Conservation (phyloP, 2,797 vertebrate genomes). For the Rhodeus uyekii region DNA sequence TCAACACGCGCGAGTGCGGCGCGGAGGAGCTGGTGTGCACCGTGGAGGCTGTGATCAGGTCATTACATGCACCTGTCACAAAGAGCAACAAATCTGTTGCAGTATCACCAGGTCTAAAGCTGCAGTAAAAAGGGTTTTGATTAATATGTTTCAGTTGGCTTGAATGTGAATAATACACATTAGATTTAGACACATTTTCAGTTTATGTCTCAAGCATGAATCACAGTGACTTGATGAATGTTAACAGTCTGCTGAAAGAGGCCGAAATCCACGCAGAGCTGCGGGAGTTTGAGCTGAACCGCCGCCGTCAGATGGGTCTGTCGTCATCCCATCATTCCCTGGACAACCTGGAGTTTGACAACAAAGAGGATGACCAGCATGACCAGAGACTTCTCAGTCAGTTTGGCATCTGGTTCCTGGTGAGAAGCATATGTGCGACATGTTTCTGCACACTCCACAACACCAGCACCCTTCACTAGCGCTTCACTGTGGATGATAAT, state of each 20-base stretch:
- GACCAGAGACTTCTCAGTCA: conserved; percentile 98
- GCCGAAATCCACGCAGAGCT: conserved; percentile 97
- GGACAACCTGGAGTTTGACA: conserved; percentile 97
- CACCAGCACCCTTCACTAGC: too few relatives aligned
- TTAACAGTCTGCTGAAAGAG: conserved; percentile 90
- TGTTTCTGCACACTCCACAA: not conserved
- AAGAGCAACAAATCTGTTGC: not conserved
- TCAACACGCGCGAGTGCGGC: conserved; percentile 96
- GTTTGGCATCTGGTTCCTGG: conserved; percentile 99
- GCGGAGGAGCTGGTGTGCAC: conserved; percentile 98
- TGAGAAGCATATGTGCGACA: too few relatives aligned
- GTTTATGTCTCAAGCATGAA: not conserved
- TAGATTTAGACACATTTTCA: not conserved
- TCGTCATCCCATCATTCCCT: conserved; percentile 96
- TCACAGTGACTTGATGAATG: not conserved
- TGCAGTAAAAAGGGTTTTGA: not conserved
- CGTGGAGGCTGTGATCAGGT: conserved; percentile 97
- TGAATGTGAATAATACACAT: not conserved
- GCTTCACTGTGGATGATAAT: too few relatives aligned
- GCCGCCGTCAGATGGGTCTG: conserved; percentile 93
- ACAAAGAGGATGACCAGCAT: conserved; percentile 98
- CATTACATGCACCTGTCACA: not conserved
- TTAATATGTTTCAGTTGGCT: not conserved
- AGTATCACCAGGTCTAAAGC: not conserved
- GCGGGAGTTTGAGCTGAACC: conserved; percentile 92